Evolutionary conservation across 2,113 vertebrate genomes (phyloP), one percentile per base, ranked within the genome.

Genomic region (Macaca nemestrina): DNA sequence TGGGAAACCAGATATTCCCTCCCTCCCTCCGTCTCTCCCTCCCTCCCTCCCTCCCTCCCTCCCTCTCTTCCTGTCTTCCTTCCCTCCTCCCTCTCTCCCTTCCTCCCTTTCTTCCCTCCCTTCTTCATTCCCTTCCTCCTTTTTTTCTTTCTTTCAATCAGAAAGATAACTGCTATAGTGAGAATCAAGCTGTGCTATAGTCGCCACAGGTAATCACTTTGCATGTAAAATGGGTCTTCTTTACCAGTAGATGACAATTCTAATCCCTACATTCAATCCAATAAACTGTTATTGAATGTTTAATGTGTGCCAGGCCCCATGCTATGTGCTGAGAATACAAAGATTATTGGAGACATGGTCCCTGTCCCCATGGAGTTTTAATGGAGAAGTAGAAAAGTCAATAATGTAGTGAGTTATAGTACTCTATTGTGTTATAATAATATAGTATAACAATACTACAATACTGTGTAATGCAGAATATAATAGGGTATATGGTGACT

Each of bases 301-400:
- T 76, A 14, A 18, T 10, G 1, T 61, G 48, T 38, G 35, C 20
- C 61, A 81, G 61, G 25, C 50, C 14, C 72, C 55, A 59, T 32
- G n/a, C 59, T 73, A n/a, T 23, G 27, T 0, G 1, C 76, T 92
- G 52, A n/a, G 57, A 84, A 61, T 86, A 70, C 70, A 68, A 88
- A 50, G 17, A 68, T 75, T 59, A 82, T 57, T 20, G 75, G 27
- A 91, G 48, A 75, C 75, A 68, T 48, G 23, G 27, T 86, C 79
- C 13, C 50, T 48, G 11, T 90, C 68, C 59, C 84, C n/a, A 9
- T 22, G 38, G 72, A 76, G 30, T 78, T 81, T 73, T 88, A 59
- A 89, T 3, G 40, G 20, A 55, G 52, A 85, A 61, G 59, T 94
- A 12, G 81, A 83, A 94, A 96, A 93, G 18, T 87, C 75, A 97